phyloP scores from a whole-genome alignment of 2,797 vertebrate genomes.

The Pseudocheirus occidentalis region DNA sequence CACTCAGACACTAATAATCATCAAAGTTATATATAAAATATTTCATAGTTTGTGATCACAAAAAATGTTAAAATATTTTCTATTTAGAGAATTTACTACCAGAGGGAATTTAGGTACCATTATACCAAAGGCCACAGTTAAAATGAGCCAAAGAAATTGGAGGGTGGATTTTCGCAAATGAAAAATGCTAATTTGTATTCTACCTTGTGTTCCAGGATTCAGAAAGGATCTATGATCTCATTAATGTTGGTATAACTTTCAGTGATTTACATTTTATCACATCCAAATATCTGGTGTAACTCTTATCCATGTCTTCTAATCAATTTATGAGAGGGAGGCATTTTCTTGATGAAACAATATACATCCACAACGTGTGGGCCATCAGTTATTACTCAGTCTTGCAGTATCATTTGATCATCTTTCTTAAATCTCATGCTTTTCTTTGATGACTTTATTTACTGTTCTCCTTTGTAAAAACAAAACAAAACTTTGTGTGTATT shows the following conservation, averaged over 20 bases:
- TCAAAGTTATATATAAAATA: not conserved
- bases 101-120: constrained; percentile 23
- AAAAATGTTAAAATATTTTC: not conserved
- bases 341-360: not conserved
- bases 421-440: not conserved
- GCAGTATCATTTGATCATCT: not conserved
- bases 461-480: not conserved
- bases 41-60: not conserved
- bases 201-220: not conserved
- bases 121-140: constrained; percentile 33
- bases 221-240: not conserved
- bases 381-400: not conserved
- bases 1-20: no score
- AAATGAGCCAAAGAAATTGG: constrained; percentile 1
- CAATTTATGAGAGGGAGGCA: not conserved
- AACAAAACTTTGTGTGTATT: not conserved
- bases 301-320: not conserved
- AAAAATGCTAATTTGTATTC: constrained; percentile 40
- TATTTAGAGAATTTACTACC: not conserved
- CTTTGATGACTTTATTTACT: not conserved
- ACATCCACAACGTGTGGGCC: not conserved
- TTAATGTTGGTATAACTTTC: not conserved
- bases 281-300: not conserved
- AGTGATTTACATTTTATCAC: not conserved
- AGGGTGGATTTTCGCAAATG: constrained; percentile 3